phyloP scores from a whole-genome alignment of 2,113 vertebrate genomes.

The Balaenoptera acutorostrata region DNA sequence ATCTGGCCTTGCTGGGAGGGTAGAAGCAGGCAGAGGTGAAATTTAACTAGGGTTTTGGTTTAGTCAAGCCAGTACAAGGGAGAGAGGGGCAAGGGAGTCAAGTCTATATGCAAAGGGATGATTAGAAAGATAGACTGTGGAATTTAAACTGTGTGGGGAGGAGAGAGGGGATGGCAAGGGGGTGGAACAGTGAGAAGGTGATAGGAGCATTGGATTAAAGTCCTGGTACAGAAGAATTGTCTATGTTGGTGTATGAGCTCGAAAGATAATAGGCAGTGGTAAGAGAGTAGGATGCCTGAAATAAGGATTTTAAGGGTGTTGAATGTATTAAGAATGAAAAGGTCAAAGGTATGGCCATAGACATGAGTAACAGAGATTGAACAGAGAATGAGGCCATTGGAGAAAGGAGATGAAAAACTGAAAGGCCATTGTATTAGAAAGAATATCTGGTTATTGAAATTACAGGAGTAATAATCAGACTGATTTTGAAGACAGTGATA shows the following conservation, averaged over 20 bases:
- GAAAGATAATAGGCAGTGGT: not conserved
- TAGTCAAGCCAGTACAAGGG: not conserved
- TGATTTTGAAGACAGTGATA: not conserved
- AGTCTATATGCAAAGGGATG: not conserved
- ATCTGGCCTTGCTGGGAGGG: not conserved
- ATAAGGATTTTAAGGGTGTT: not conserved
- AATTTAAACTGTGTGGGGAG: not conserved
- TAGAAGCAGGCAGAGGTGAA: not conserved
- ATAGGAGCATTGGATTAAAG: not conserved
- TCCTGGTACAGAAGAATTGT: not conserved
- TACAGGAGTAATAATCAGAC: not conserved
- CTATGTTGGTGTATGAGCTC: not conserved
- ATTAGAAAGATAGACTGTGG: not conserved
- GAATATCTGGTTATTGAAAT: not conserved
- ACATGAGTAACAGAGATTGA: not conserved
- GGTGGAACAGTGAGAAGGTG: not conserved
- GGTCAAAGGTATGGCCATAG: not conserved
- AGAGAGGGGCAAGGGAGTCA: not conserved
- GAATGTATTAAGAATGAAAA: not conserved
- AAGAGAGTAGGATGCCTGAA: not conserved
- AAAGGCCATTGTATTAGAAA: not conserved
- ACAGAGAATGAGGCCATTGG: not conserved
- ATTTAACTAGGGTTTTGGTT: not conserved
- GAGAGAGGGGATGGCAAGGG: not conserved
- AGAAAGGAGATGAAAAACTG: not conserved